Evolutionary conservation across 2,797 vertebrate genomes (phyloP).

Genomic region (Lepidocolaptes lacrymiger): DNA sequence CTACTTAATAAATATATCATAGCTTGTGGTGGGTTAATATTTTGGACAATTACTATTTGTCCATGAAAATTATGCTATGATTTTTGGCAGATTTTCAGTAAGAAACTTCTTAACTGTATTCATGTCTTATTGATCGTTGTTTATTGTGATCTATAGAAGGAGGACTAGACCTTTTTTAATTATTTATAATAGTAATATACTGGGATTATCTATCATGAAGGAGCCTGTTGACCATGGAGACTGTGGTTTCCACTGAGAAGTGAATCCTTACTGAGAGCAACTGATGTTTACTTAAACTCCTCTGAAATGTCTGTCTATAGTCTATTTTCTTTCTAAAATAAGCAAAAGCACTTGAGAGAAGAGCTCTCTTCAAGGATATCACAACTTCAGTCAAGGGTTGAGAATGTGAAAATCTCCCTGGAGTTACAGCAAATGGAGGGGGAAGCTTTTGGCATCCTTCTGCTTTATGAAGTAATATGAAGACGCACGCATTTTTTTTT

Average conservation of each 20-base stretch:
- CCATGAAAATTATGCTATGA: background rate
- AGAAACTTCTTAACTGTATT: background rate
- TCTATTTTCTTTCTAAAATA: conserved; percentile 22
- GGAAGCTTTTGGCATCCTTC: conserved; percentile 25
- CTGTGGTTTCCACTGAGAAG: background rate
- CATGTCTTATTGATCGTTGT: background rate
- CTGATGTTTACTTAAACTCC: background rate
- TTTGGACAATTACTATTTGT: background rate
- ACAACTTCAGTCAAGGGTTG: background rate
- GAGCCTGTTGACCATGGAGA: background rate
- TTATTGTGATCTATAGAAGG: background rate
- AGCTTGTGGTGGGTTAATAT: background rate
- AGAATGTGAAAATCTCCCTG: background rate
- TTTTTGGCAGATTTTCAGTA: background rate
- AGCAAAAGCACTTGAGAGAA: conserved; percentile 25
- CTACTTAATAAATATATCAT: background rate
- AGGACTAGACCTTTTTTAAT: background rate
- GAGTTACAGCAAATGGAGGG: background rate
- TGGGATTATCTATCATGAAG: background rate
- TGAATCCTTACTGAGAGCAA: background rate
- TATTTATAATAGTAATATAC: background rate
- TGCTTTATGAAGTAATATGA: background rate
- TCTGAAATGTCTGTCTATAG: background rate
- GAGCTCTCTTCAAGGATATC: conserved; percentile 24
- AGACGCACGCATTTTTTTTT: background rate